A percentile compares a stretch with the other conserved stretches of the same genome.
Conservation (phyloP, 2,113 vertebrate genomes). For the Ptychochromis oligacanthus region DNA sequence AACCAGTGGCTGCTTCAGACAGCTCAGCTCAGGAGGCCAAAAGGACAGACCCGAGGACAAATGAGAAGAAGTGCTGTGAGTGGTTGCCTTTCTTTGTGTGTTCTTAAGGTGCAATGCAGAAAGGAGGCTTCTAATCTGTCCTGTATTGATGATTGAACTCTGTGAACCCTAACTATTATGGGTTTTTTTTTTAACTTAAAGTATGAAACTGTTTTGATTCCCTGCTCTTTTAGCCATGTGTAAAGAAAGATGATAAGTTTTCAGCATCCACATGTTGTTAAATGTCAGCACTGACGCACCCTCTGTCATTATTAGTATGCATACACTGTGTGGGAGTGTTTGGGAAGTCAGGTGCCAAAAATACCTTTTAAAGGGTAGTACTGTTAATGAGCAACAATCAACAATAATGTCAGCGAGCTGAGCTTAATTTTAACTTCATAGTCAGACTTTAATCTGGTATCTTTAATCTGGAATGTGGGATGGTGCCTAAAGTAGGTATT, state of each 20-base stretch:
- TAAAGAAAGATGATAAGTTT: neutral
- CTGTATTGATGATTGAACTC: neutral
- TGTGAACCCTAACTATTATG: neutral
- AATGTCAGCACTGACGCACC: slow-evolving; percentile 20
- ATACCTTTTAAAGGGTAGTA: neutral
- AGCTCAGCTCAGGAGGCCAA: slow-evolving; percentile 42
- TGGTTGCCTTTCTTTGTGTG: slow-evolving; percentile 16
- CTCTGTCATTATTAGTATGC: neutral
- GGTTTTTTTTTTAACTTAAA: neutral
- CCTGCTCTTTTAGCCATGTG: neutral
- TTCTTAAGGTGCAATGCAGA: neutral
- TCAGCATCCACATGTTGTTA: neutral
- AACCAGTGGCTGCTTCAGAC: slow-evolving; percentile 31
- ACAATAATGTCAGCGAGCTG: neutral
- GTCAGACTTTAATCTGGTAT: neutral
- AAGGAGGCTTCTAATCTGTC: neutral
- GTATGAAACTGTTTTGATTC: neutral
- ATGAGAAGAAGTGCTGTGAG: slow-evolving; percentile 83
- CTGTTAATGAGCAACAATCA: neutral
- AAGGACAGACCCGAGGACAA: slow-evolving; percentile 64
- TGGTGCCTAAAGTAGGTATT: neutral
- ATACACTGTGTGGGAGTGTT: neutral
- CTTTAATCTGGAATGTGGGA: neutral
- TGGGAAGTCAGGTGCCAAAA: neutral
- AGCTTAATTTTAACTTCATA: neutral